Percentiles rank a stretch among this genome's conserved stretches.
Evolutionary conservation across 2,797 vertebrate genomes (phyloP).

Genomic region (Hyperoplus lanceolatus): DNA sequence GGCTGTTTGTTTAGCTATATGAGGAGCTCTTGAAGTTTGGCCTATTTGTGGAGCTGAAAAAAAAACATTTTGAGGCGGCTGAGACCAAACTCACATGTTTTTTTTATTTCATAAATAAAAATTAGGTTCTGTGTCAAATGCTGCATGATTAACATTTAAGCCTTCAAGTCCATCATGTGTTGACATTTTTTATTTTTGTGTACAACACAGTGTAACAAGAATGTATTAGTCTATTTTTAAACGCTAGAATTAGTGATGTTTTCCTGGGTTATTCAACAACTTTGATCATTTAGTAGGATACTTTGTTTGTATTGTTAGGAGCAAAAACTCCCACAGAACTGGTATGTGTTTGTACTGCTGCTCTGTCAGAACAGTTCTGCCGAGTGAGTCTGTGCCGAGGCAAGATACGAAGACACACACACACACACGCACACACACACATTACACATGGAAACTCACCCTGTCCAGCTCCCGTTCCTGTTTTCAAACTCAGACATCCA

Average conservation of each 20-base stretch:
- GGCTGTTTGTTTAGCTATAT: conserved; percentile 56
- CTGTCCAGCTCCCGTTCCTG: conserved; percentile 61
- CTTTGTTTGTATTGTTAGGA: conserved; percentile 58
- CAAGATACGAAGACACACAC: conserved; percentile 53
- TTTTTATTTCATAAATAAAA: conserved; percentile 25
- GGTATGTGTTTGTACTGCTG: conserved; percentile 69
- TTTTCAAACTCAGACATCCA: conserved; percentile 42
- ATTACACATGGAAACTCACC: conserved; percentile 51
- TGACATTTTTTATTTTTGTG: conserved; percentile 52
- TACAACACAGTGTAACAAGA: conserved; percentile 51
- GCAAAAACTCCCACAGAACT: conserved; percentile 67
- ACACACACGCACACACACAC: conserved; percentile 37
- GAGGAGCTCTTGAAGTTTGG: conserved; percentile 61
- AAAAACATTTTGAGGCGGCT: conserved; percentile 36
- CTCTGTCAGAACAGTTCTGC: conserved; percentile 69
- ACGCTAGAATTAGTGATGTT: conserved; percentile 57
- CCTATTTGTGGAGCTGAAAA: conserved; percentile 57
- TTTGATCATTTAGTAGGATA: conserved; percentile 66
- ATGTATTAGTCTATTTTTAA: conserved; percentile 64
- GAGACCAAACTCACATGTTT: conserved; percentile 30
- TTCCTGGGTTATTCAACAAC: conserved; percentile 55
- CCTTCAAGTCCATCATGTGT: conserved; percentile 54
- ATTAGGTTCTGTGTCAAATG: conserved; percentile 47
- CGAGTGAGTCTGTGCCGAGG: conserved; percentile 53
- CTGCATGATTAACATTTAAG: conserved; percentile 58